Evolutionary conservation across 2,113 vertebrate species (phyloP), one percentile per base, ranked within the genome.

Genomic region (Misgurnus anguillicaudatus): DNA sequence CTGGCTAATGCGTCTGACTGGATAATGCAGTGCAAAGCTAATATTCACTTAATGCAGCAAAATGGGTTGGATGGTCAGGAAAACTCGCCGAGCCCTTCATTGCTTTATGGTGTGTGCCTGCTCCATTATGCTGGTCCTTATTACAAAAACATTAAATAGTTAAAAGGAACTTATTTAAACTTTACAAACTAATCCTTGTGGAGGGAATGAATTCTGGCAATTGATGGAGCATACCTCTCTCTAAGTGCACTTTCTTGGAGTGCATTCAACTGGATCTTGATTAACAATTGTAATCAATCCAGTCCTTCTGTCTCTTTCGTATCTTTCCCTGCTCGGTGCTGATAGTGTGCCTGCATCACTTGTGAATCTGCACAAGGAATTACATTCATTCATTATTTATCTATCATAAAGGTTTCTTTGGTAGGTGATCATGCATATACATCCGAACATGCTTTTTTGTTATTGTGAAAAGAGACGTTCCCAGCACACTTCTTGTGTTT

Each of bases 221-320:
- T 80, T 90, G 89, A 87, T 82, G 79, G 72, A 87, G 84, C 85
- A 55, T 86, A 72, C 81, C 82, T 88, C 86, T 75, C 67, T 82
- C 87, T 78, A 87, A 91, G 86, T 81, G 82, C 84, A 84, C 82
- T 89, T 85, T 89, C 87, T 84, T 85, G 82, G 85, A 92, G 87
- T 85, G 84, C 86, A 90, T 88, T 83, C 79, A 90, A 90, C 90
- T 84, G 87, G 89, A 89, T 91, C 90, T 91, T 93, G 91, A 94
- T 93, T 92, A 92, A 92, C 91, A 93, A 91, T 91, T 89, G 90
- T 90, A 92, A 93, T 94, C 92, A 93, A 91, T 91, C 84, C 80
- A 5, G 57, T 78, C 84, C 85, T 84, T 86, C 80, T 74, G 71
- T 78, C 81, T 83, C 79, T 16, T 84, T 83, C 76, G 48, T 51